Conservation (phyloP, 2,888 invertebrate species). For the Maniola hyperantus region DNA sequence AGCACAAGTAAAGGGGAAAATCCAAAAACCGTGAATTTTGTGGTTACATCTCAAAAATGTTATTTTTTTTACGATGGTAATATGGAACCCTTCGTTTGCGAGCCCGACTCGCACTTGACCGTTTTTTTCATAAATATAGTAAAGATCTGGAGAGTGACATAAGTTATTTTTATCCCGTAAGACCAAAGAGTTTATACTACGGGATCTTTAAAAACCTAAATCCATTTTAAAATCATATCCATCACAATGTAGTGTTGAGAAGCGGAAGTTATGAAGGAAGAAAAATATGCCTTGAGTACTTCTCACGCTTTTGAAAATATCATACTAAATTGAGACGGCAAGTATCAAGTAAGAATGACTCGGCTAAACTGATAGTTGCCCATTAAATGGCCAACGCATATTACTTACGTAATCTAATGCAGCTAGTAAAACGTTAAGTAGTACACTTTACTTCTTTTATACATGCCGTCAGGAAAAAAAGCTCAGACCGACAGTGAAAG, state of each 20-base stretch:
- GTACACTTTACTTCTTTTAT: neutral
- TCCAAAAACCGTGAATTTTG: no score
- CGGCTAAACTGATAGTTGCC: neutral
- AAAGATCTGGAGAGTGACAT: no score
- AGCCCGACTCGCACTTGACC: no score
- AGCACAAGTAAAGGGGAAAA: no score
- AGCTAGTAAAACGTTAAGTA: neutral
- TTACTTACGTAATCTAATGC: constrained; percentile 4
- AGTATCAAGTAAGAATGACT: constrained; percentile 8
- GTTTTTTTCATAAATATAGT: no score
- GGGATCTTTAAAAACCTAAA: no score
- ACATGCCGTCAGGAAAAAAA: neutral
- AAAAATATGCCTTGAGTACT: neutral
- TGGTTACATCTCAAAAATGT: no score
- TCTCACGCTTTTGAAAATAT: neutral
- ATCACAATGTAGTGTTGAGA: neutral
- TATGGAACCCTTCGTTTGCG: no score
- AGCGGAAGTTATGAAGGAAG: neutral
- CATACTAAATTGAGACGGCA: neutral
- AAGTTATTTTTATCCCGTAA: no score
- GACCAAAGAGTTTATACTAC: no score
- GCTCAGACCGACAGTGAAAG: no score
- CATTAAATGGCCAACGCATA: neutral
- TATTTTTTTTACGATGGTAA: no score
- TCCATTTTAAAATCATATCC: neutral